Conservation (phyloP, 2,888 invertebrate species). For the Orchestes rusci region DNA sequence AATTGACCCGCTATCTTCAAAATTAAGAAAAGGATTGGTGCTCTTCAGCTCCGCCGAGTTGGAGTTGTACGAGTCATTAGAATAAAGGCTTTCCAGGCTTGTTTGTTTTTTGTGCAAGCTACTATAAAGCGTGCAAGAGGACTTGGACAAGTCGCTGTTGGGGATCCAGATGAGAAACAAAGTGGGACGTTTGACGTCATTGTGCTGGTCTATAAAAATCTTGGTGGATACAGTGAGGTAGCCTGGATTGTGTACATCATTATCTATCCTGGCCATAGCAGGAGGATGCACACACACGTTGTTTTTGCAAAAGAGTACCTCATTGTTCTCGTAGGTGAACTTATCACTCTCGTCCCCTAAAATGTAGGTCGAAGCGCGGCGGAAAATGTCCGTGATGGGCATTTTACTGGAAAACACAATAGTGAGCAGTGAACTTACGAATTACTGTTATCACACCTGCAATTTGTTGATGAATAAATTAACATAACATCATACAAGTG, state of each 20-base stretch:
- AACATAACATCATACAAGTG: no score
- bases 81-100: slow-evolving; percentile 40
- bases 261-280: slow-evolving; percentile 70
- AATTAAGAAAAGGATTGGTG: slow-evolving; percentile 46
- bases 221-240: slow-evolving; percentile 85
- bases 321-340: slow-evolving; percentile 70
- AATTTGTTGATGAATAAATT: no score
- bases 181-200: slow-evolving; percentile 69
- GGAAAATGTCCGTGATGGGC: slow-evolving; percentile 71
- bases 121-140: slow-evolving; percentile 49
- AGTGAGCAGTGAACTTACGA: no score
- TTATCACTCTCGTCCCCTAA: slow-evolving; percentile 58
- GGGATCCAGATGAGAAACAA: slow-evolving; percentile 93
- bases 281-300: slow-evolving; percentile 97
- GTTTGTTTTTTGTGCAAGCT: slow-evolving; percentile 38
- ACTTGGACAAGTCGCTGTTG: slow-evolving; percentile 79
- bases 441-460: no score
- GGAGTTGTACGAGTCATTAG: slow-evolving; percentile 36
- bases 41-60: slow-evolving; percentile 38
- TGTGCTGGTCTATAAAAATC: slow-evolving; percentile 70
- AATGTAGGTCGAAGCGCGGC: slow-evolving; percentile 73
- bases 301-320: slow-evolving; percentile 86
- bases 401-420: no score
- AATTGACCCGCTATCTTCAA: slow-evolving; percentile 37
- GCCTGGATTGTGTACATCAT: slow-evolving; percentile 86